Evolutionary conservation across 2,797 vertebrate genomes (phyloP).

Genomic region (Onychomys arenicola): DNA sequence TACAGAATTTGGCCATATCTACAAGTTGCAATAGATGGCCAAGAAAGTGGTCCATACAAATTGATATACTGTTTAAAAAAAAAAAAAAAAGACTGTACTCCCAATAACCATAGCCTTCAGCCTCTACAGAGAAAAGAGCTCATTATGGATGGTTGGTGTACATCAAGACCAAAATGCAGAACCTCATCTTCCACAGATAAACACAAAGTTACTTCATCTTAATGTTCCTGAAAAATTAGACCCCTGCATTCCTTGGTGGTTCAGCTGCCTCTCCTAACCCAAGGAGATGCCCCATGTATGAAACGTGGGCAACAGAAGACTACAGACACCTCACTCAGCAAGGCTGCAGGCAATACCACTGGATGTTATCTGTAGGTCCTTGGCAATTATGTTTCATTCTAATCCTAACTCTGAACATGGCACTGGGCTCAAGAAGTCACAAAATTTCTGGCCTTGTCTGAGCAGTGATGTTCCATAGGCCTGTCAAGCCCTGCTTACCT

Average conservation of each 20-base stretch:
- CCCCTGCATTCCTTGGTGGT: neutral
- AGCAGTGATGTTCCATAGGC: neutral
- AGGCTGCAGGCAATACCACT: neutral
- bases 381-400: neutral
- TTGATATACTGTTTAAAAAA: too few species aligned
- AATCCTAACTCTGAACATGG: neutral
- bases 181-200: neutral
- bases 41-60: neutral
- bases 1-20: neutral
- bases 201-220: too few species aligned
- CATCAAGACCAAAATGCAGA: neutral
- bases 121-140: neutral
- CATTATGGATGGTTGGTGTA: neutral
- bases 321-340: neutral
- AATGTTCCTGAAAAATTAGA: neutral
- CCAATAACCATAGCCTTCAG: neutral
- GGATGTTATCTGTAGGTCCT: neutral
- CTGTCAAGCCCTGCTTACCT: neutral
- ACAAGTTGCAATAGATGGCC: too few species aligned
- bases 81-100: neutral
- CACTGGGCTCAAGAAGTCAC: neutral
- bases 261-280: neutral
- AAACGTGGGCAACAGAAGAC: neutral
- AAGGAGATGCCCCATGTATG: neutral
- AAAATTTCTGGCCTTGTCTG: neutral